Percentiles rank a stretch among this genome's conserved stretches.
These are phyloP conservation scores for Heliconius hortense DNA, from an alignment of 2,888 invertebrate genomes.

Conservation along the genomic window DNA sequence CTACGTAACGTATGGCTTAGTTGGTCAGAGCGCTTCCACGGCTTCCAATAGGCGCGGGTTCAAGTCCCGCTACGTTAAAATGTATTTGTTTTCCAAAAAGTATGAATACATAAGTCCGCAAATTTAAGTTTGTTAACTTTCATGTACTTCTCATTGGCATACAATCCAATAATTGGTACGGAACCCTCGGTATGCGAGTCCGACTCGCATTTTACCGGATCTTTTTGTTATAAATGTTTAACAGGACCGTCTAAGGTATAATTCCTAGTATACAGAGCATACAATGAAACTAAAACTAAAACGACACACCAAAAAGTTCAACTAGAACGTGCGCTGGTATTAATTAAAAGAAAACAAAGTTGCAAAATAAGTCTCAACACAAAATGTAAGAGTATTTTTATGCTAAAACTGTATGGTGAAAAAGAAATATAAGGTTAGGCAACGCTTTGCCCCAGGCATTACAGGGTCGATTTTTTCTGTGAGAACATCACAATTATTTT, in stretches of 20 bases:
- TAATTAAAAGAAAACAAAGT: slow-evolving; percentile 48
- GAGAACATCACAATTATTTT: slow-evolving; percentile 32
- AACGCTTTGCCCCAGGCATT: slow-evolving; percentile 39
- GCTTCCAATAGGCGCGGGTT: too few relatives aligned
- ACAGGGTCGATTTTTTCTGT: slow-evolving; percentile 44
- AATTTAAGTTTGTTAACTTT: too few relatives aligned
- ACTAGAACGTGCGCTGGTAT: slow-evolving; percentile 34
- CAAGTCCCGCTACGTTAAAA: too few relatives aligned
- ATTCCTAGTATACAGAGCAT: slow-evolving; percentile 5
- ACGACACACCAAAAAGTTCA: slow-evolving; percentile 31
- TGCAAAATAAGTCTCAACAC: slow-evolving; percentile 41
- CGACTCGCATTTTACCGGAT: too few relatives aligned
- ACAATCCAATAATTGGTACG: too few relatives aligned
- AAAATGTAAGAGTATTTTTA: slow-evolving; percentile 44
- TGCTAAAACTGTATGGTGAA: slow-evolving; percentile 40
- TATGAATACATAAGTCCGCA: too few relatives aligned
- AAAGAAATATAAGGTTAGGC: slow-evolving; percentile 26
- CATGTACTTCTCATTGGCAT: too few relatives aligned
- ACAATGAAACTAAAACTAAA: slow-evolving; percentile 16
- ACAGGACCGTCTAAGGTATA: not conserved
- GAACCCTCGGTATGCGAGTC: too few relatives aligned
- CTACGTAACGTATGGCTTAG: too few relatives aligned
- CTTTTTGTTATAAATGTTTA: not conserved
- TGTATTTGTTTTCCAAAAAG: too few relatives aligned
- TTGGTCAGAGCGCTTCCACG: too few relatives aligned